Base-by-base conservation (phyloP, 2,797 vertebrate genomes). In the Anolis apletophallus region DNA sequence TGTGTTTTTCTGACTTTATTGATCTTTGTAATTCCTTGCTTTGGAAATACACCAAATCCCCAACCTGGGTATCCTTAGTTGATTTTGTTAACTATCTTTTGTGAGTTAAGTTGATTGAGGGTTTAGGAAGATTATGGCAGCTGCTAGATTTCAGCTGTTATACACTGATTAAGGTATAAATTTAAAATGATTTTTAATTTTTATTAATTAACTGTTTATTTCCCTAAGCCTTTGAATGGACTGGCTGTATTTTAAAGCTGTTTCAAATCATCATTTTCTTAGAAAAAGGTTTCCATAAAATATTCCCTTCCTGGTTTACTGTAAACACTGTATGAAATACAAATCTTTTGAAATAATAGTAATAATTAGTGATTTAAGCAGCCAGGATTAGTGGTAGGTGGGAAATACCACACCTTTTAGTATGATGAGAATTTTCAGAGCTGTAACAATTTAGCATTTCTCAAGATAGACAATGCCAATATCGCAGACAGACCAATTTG, bases 341-440 rank as follows among this genome's bases (percentile, higher is more conserved):
- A 81, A 26, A 67, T 21, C 26, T 84, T 78, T 73, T 83, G 57
- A 78, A 87, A 87, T 55, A 26, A 73, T 67, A 84, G 46, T 57
- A 87, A 74, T 87, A 80, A 84, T 93, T 88, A 90, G 84, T 26
- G 16, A 91, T 90, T 93, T 85, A 79, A 77, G 73, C 80, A 85
- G 81, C 71, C 86, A 74, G 40, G 91, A 85, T 88, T 72, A 90
- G 76, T 72, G 91, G 83, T 85, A 91, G 86, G 88, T 88, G 93
- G 90, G 89, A 95, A 95, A 93, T 89, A 93, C 91, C 90, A 89
- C 90, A 92, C 68, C 23, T 29, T 75, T 50, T 50, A 91, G 57
- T 91, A 94, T 94, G 80, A 90, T 1, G 85, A 93, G 90, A 93
- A 94, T 94, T 93, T 88, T 87, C 89, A 80, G 59, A 94, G 80